Evolutionary conservation across 2,888 invertebrate species (phyloP).

Genomic region (Dicroscelio sp.): DNA sequence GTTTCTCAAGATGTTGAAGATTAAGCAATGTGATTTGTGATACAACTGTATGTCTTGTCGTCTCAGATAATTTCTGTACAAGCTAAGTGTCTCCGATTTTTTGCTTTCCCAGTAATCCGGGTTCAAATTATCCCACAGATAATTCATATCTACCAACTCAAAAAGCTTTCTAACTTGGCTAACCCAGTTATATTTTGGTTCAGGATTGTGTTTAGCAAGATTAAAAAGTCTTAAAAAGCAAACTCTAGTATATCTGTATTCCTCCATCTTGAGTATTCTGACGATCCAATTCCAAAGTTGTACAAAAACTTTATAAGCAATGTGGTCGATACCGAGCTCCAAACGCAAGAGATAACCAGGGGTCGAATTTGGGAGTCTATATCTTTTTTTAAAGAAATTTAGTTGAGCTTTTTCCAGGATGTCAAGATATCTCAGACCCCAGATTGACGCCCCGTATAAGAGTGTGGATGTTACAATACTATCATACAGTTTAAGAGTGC

Average conservation of each 20-base stretch:
- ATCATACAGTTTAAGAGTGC: neutral
- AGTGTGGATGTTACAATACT: neutral
- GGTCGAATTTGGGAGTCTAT: neutral
- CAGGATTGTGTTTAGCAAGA: neutral
- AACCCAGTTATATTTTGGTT: neutral
- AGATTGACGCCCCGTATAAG: neutral
- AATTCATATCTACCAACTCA: too few species aligned
- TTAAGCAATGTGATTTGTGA: too few species aligned
- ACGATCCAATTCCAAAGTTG: neutral
- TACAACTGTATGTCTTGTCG: too few species aligned
- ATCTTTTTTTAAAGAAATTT: neutral
- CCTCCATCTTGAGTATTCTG: neutral
- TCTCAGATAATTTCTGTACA: too few species aligned
- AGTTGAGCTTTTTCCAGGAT: conserved; percentile 6
- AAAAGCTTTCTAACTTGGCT: neutral
- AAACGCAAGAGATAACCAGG: neutral
- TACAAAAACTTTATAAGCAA: neutral
- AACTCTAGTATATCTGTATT: neutral
- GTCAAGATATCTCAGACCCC: conserved; percentile 1
- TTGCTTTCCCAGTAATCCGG: neutral
- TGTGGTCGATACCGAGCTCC: neutral
- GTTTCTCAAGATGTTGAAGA: too few species aligned
- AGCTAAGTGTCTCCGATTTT: too few species aligned
- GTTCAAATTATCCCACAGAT: neutral
- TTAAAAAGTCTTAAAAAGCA: neutral